Conservation (phyloP, 2,888 invertebrate species). For the Artemia sinica region DNA sequence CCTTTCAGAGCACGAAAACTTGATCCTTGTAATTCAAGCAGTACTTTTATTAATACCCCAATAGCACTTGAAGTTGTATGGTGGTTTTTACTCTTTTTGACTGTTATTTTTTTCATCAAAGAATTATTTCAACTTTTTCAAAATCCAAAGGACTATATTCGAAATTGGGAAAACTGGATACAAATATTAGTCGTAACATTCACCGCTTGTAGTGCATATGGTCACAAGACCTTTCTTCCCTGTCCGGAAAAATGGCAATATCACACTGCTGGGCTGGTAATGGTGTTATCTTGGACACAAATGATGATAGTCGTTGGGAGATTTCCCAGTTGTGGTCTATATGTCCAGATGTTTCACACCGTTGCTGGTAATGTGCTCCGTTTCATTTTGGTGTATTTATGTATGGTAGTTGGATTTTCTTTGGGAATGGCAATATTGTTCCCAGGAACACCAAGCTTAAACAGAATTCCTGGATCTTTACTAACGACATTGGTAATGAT, state of each 20-base stretch:
- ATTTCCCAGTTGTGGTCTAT: slow-evolving; percentile 66
- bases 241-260: slow-evolving; percentile 46
- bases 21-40: not conserved
- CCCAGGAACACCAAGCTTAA: slow-evolving; percentile 30
- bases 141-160: slow-evolving; percentile 49
- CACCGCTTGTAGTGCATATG: not conserved
- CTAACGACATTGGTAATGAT: slow-evolving; percentile 72
- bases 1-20: not conserved
- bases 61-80: slow-evolving; percentile 23
- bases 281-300: slow-evolving; percentile 63
- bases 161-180: slow-evolving; percentile 68
- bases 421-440: slow-evolving; percentile 65
- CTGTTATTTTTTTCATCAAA: slow-evolving; percentile 35
- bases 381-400: slow-evolving; percentile 60
- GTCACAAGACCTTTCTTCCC: slow-evolving; percentile 14
- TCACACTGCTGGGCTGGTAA: slow-evolving; percentile 53
- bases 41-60: not conserved
- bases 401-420: slow-evolving; percentile 59
- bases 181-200: slow-evolving; percentile 45
- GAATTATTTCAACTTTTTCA: slow-evolving; percentile 62
- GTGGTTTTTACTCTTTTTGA: slow-evolving; percentile 25
- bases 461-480: slow-evolving; percentile 42
- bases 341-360: slow-evolving; percentile 72
- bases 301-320: slow-evolving; percentile 68
- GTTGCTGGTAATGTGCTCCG: slow-evolving; percentile 64